A percentile compares a stretch with the other conserved stretches of the same genome.
Evolutionary conservation across 2,797 vertebrate genomes (phyloP).

Genomic region (Acanthornis magna): DNA sequence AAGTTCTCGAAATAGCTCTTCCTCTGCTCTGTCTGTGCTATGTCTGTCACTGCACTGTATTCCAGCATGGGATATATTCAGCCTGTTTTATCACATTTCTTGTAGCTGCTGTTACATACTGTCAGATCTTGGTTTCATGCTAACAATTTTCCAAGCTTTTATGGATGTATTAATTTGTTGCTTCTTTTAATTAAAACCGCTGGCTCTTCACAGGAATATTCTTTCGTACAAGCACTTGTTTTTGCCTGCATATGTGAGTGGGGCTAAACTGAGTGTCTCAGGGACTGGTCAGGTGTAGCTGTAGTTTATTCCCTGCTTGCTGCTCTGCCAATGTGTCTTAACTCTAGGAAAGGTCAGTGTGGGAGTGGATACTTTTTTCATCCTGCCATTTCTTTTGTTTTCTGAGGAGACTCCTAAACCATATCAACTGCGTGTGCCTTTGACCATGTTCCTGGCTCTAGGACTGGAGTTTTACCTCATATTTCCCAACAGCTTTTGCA

Average conservation of each 20-base stretch:
- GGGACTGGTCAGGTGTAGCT: background rate
- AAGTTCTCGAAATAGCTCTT: background rate
- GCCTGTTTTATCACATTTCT: background rate
- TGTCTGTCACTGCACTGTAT: background rate
- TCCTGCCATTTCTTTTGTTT: background rate
- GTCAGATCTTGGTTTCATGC: background rate
- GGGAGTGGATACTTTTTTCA: background rate
- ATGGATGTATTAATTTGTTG: background rate
- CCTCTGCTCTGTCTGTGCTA: background rate
- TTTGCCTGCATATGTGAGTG: background rate
- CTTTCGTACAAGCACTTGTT: background rate
- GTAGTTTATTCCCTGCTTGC: background rate
- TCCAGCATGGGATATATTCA: background rate
- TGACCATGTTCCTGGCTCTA: background rate
- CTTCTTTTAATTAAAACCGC: background rate
- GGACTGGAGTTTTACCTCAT: background rate
- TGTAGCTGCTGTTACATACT: background rate
- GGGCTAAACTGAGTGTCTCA: background rate
- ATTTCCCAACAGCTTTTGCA: background rate
- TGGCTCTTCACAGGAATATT: background rate
- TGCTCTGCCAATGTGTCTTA: background rate
- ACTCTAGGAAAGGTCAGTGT: background rate
- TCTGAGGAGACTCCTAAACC: background rate
- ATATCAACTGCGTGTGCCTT: background rate
- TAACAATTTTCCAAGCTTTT: background rate